Conservation (phyloP, 2,888 invertebrate genomes). For the Hydraecia micacea region DNA sequence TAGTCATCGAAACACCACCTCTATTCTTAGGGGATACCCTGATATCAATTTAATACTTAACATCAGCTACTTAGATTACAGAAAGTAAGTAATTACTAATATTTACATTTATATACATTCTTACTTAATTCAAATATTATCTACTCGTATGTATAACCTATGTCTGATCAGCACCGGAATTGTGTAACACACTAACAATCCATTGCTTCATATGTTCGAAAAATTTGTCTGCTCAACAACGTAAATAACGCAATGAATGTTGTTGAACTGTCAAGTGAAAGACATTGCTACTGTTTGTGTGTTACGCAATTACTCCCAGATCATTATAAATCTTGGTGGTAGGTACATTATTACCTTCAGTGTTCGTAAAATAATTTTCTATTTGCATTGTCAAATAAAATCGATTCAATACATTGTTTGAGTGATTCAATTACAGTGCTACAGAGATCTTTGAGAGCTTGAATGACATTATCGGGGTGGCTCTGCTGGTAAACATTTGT, state of each 20-base stretch:
- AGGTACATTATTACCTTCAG: background rate
- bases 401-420: background rate
- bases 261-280: background rate
- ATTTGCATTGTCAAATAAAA: conserved; percentile 14
- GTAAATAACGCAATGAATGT: background rate
- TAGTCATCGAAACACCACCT: conserved; percentile 75
- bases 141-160: background rate
- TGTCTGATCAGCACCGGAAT: background rate
- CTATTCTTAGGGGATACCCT: conserved; percentile 86
- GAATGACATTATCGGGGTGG: background rate
- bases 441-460: background rate
- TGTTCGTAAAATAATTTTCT: background rate
- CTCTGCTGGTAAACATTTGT: background rate
- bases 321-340: background rate
- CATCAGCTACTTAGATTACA: conserved; percentile 78
- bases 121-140: conserved; percentile 31
- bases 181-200: background rate
- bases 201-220: background rate
- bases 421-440: background rate
- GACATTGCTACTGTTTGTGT: background rate
- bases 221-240: background rate
- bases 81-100: conserved; percentile 77
- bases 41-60: conserved; percentile 86
- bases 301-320: background rate
- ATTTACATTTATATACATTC: conserved; percentile 81